phyloP scores from a whole-genome alignment of 2,888 invertebrate species.

The Epinotia nisella region DNA sequence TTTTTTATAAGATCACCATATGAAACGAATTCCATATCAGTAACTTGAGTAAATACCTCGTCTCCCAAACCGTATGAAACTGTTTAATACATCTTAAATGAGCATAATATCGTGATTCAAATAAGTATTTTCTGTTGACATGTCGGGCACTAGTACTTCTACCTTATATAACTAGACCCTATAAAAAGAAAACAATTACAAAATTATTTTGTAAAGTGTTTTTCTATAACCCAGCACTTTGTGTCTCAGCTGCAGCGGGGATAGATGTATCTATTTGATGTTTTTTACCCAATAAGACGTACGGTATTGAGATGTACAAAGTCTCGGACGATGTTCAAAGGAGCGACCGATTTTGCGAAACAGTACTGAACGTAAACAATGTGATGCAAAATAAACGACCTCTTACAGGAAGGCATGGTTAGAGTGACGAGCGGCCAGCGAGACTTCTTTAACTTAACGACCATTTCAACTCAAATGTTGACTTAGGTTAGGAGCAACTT shows the following conservation, averaged over 20 bases:
- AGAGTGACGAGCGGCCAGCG: conserved; percentile 1
- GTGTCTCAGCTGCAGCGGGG: too few relatives aligned
- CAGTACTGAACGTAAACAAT: conserved; percentile 44
- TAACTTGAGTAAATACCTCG: too few relatives aligned
- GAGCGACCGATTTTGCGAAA: conserved; percentile 36
- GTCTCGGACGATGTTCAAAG: conserved; percentile 34
- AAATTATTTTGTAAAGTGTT: conserved; percentile 3
- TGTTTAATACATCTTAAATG: too few relatives aligned
- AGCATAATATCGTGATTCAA: too few relatives aligned
- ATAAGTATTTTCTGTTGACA: too few relatives aligned
- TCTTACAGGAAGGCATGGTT: not conserved
- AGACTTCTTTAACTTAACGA: not conserved
- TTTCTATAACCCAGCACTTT: conserved; percentile 1
- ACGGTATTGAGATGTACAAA: conserved; percentile 20
- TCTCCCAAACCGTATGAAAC: too few relatives aligned
- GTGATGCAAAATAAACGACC: conserved; percentile 45
- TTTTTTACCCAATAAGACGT: conserved; percentile 27
- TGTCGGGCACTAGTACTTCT: too few relatives aligned
- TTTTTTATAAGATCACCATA: too few relatives aligned
- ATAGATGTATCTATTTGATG: conserved; percentile 20
- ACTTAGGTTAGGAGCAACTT: too few relatives aligned
- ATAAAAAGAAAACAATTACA: conserved; percentile 4
- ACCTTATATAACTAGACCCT: too few relatives aligned
- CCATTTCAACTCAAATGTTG: not conserved
- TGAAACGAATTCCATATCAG: too few relatives aligned